These are phyloP conservation scores for Hyla sarda DNA, from an alignment of 2,113 vertebrate species.

Conservation along the genomic window DNA sequence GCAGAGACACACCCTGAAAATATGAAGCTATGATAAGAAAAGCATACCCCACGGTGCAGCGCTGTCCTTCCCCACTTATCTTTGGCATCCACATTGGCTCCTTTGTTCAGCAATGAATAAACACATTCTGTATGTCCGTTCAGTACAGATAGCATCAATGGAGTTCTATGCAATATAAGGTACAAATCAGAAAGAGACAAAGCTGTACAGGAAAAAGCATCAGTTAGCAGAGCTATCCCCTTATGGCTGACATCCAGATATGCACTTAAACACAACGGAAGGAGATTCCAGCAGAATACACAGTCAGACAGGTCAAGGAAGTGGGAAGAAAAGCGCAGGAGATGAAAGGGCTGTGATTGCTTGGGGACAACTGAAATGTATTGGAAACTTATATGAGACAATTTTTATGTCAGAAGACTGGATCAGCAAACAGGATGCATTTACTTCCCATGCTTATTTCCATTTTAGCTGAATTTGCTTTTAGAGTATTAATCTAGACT, in stretches of 20 bases:
- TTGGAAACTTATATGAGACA: not conserved
- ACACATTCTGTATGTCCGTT: conserved; percentile 97
- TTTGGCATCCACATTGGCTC: conserved; percentile 94
- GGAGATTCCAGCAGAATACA: not conserved
- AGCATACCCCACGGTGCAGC: conserved; percentile 91
- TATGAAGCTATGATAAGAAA: not conserved
- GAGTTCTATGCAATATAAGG: conserved; percentile 79
- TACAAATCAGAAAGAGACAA: conserved; percentile 44
- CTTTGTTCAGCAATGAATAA: conserved; percentile 94
- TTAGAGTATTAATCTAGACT: not conserved
- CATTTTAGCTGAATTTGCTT: not conserved
- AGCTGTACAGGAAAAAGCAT: conserved; percentile 36
- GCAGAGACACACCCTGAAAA: not conserved
- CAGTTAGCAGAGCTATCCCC: conserved; percentile 36
- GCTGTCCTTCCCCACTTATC: conserved; percentile 96
- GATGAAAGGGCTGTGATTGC: not conserved
- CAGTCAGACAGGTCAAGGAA: conserved; percentile 6
- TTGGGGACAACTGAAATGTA: not conserved
- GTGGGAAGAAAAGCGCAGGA: not conserved
- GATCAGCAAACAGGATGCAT: not conserved
- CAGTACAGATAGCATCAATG: conserved; percentile 94
- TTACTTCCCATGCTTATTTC: not conserved
- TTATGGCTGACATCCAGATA: conserved; percentile 42
- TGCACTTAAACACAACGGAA: conserved; percentile 20
- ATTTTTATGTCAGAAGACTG: not conserved